Base-by-base conservation (phyloP, 2,888 invertebrate genomes). In the Amaurobius ferox region DNA sequence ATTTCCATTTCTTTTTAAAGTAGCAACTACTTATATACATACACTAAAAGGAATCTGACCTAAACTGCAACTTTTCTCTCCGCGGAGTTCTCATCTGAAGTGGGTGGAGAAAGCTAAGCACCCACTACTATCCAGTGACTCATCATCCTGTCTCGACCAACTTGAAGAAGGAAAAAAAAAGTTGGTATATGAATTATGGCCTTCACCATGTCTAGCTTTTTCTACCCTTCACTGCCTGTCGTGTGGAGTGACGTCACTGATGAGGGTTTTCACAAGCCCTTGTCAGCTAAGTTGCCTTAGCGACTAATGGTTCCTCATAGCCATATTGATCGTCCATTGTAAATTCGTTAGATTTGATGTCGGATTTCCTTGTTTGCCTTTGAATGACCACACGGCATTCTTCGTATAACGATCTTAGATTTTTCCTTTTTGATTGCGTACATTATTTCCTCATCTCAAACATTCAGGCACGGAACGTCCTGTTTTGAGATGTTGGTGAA, bases 81-180 rank as follows among this genome's bases (percentile, higher is more conserved):
- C 16, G 13, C 16, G 44, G 16, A 9, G n/a, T 44, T 44, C 44
- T 44, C 44, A 16, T 44, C 16, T 55, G 7, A 23, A 55, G 55
- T 55, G 55, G 55, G 55, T 55, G 55, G 55, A 23, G 55, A 55
- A 55, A 23, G 55, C 23, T 55, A 23, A 55, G 55, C 55, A 55
- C 55, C 55, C 55, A 55, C 55, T 55, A 55, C 55, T 55, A 19
- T 77, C 61, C 30, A 29, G 32, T 78, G 78, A 78, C 78, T 78
- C 78, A 78, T 78, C 78, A 70, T 78, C 78, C 78, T 77, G 78
- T 78, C 68, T 78, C 39, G 39, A 35, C 16, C 62, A 28, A n/a
- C 39, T 39, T 68, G 13, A 29, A 16, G 16, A 16, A 19, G 61
- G 32, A 40, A 62, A 70, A 70, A 78, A n/a, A n/a, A n/a, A n/a